A percentile compares a stretch with the other conserved stretches of the same genome.
These are phyloP conservation scores for Caenorhabditis becei DNA, from an alignment of 2,888 invertebrate species.

Conservation along the genomic window DNA sequence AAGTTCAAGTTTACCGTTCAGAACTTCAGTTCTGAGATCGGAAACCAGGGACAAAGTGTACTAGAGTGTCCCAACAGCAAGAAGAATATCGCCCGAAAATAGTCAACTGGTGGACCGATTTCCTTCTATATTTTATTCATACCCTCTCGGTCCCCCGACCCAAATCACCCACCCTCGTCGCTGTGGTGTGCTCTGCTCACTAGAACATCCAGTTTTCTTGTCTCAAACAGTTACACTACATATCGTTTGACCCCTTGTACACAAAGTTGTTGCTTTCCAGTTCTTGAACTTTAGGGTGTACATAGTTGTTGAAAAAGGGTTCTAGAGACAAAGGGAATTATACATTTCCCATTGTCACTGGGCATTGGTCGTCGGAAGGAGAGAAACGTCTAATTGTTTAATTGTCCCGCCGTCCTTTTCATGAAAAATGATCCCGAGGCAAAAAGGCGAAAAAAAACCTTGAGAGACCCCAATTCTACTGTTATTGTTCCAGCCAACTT, in stretches of 20 bases:
- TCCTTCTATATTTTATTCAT: slow-evolving; percentile 46
- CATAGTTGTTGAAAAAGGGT: neutral
- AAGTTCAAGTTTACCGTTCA: neutral
- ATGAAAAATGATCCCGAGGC: slow-evolving; percentile 18
- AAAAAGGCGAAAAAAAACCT: slow-evolving; percentile 3
- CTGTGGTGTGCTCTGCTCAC: slow-evolving; percentile 33
- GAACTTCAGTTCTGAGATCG: neutral
- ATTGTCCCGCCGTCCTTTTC: slow-evolving; percentile 2
- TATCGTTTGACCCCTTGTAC: slow-evolving; percentile 44
- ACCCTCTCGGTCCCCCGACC: slow-evolving; percentile 28
- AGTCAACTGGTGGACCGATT: slow-evolving; percentile 27
- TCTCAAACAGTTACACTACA: neutral
- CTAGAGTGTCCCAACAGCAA: no score
- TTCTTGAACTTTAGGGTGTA: slow-evolving; percentile 2
- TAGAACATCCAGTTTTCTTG: slow-evolving; percentile 28
- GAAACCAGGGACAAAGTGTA: no score
- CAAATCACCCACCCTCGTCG: slow-evolving; percentile 36
- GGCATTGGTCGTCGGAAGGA: neutral
- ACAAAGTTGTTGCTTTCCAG: slow-evolving; percentile 31
- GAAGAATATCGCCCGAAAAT: slow-evolving; percentile 1
- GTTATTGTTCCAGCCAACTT: slow-evolving; percentile 30
- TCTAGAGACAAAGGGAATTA: slow-evolving; percentile 10
- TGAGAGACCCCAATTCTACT: slow-evolving; percentile 13
- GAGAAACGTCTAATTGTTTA: neutral
- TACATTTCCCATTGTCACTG: neutral